Base-by-base conservation (phyloP, 2,797 vertebrate genomes). In the Coregonus ussuriensis region DNA sequence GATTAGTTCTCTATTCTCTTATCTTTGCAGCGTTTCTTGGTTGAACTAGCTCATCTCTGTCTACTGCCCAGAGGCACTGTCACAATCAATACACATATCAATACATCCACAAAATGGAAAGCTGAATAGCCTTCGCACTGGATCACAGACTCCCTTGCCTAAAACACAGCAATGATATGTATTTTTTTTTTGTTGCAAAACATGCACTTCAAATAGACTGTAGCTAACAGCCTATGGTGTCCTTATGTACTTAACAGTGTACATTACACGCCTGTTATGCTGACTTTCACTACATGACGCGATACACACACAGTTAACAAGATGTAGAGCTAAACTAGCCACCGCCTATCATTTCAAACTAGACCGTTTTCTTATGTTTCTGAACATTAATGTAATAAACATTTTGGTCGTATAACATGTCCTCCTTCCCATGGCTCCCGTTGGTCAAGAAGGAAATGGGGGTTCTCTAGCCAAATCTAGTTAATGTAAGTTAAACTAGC, bases 11-110 rank as follows among this genome's bases (percentile, higher is more conserved):
- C 56, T 65, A 9, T 25, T 69, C 52, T 74, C 73, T 69, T 29
- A 80, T 83, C 15, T 77, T 53, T 21, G 47, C 62, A 63, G 72
- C 83, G 56, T 25, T 74, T 71, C 66, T 72, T 74, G 66, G 3
- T 59, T 79, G 70, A 70, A 1, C 77, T 63, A 13, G 41, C 37
- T 63, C 76, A 9, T 21, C 6, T 56, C 9, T 11, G 9, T 47
- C 21, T 33, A 7, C 62, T 81, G 63, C 18, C 73, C 67, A 74
- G 1, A 72, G 15, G 31, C 37, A 76, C 21, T 59, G n/a, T 74
- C 59, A 74, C 73, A 25, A 71, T 71, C 14, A n/a, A 71, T 18
- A 51, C 52, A 25, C 11, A 47, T 52, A 31, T 68, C 66, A 33
- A 68, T 4, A 71, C 41, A 70, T 47, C 2, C 33, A 18, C 33